Evolutionary conservation across 1,140 invertebrate genomes (phyloP).

Genomic region (Zaprionus lachaisei): DNA sequence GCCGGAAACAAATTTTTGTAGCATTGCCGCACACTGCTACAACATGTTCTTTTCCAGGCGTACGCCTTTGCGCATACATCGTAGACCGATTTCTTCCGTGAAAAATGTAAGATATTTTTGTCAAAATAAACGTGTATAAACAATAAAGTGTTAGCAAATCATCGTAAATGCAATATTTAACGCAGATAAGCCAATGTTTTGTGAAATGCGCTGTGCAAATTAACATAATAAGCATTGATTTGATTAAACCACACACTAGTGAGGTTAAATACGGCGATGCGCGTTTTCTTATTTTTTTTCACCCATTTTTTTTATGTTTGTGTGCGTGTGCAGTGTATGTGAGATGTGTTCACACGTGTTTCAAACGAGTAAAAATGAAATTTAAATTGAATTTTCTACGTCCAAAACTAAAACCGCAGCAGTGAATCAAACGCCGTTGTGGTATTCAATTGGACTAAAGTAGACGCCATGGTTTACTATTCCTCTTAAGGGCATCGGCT

Average conservation of each 20-base stretch:
- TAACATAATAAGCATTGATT: constrained; percentile 8
- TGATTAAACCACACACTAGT: constrained; percentile 48
- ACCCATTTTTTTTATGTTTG: constrained; percentile 26
- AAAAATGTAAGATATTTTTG: constrained; percentile 79
- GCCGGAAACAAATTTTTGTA: constrained; percentile 58
- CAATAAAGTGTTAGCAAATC: constrained; percentile 39
- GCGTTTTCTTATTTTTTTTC: constrained; percentile 3
- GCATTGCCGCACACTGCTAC: constrained; percentile 69
- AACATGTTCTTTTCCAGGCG: constrained; percentile 85
- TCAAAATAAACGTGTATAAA: constrained; percentile 51
- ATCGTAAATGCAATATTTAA: constrained; percentile 14
- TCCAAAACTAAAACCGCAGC: constrained; percentile 60
- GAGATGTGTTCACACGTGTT: constrained; percentile 62
- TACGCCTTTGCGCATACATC: constrained; percentile 84
- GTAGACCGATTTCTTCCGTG: constrained; percentile 77
- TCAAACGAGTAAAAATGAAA: constrained; percentile 6
- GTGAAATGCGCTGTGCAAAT: constrained; percentile 43
- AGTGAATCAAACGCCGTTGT: constrained; percentile 36
- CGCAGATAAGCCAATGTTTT: constrained; percentile 23
- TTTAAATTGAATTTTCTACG: constrained; percentile 33
- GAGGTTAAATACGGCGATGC: constrained; percentile 72
- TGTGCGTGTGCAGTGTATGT: constrained; percentile 41
- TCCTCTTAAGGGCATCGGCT: constrained; percentile 57
- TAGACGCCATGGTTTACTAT: constrained; percentile 50
- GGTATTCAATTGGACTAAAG: constrained; percentile 70